Evolutionary conservation across 2,113 vertebrate species (phyloP).

Genomic region (Poecilia latipinna): DNA sequence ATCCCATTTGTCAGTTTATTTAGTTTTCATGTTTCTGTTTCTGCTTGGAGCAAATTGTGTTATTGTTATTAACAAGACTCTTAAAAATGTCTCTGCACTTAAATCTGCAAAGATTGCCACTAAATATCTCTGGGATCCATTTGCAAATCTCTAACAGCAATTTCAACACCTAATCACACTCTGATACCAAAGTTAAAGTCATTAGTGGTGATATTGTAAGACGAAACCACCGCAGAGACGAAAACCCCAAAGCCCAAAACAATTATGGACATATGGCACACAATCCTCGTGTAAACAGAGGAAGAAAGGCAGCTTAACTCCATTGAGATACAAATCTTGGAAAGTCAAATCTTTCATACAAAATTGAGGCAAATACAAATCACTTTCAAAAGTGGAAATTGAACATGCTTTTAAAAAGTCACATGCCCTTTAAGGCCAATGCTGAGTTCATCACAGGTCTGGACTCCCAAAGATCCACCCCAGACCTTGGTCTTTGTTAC

Average conservation of each 20-base stretch:
- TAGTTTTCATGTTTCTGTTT: slow-evolving; percentile 9
- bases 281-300: slow-evolving; percentile 59
- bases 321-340: slow-evolving; percentile 57
- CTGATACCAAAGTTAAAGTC: slow-evolving; percentile 58
- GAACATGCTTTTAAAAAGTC: slow-evolving; percentile 21
- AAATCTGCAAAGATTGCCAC: slow-evolving; percentile 14
- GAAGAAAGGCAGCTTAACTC: slow-evolving; percentile 52
- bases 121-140: slow-evolving; percentile 12
- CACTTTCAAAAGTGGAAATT: slow-evolving; percentile 26
- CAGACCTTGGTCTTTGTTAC: slow-evolving; percentile 52
- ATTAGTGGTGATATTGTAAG: slow-evolving; percentile 54
- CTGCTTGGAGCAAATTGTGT: slow-evolving; percentile 33
- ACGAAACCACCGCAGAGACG: slow-evolving; percentile 47
- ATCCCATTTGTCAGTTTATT: background rate
- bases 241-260: slow-evolving; percentile 68
- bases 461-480: slow-evolving; percentile 18
- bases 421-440: slow-evolving; percentile 2
- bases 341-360: slow-evolving; percentile 45
- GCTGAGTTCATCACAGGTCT: slow-evolving; percentile 29
- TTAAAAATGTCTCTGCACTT: slow-evolving; percentile 5
- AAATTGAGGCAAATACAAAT: slow-evolving; percentile 20
- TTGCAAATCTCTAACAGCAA: slow-evolving; percentile 31
- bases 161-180: slow-evolving; percentile 41
- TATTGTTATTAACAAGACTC: slow-evolving; percentile 21
- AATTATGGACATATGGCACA: slow-evolving; percentile 57